Evolutionary conservation across 2,888 invertebrate genomes (phyloP).

Genomic region (Noctua comes): DNA sequence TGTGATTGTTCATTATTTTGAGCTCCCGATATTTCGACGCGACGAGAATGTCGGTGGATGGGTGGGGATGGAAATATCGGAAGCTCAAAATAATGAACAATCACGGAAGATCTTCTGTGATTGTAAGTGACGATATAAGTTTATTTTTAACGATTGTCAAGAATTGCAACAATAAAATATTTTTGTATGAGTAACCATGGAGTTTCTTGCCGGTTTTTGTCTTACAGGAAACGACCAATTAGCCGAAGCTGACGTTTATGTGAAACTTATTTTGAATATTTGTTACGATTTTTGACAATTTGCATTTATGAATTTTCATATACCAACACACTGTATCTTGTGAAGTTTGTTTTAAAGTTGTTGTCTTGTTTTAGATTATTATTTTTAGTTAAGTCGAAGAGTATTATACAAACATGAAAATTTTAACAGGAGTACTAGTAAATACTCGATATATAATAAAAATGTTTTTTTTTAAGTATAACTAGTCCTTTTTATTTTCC

Average conservation of each 20-base stretch:
- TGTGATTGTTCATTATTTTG: no score
- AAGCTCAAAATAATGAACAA: no score
- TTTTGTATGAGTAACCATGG: background rate
- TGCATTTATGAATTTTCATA: constrained; percentile 45
- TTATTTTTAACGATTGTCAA: background rate
- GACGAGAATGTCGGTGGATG: no score
- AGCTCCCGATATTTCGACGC: no score
- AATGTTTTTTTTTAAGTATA: background rate
- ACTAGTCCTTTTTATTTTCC: constrained; percentile 18
- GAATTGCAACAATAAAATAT: constrained; percentile 13
- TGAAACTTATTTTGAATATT: background rate
- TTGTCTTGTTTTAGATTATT: constrained; percentile 13
- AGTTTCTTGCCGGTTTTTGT: background rate
- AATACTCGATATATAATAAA: constrained; percentile 5
- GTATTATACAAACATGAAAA: constrained; percentile 26
- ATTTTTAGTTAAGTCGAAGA: constrained; percentile 1
- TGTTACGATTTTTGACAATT: constrained; percentile 26
- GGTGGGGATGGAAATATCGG: no score
- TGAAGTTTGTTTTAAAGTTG: constrained; percentile 18
- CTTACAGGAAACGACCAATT: background rate
- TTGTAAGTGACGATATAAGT: no score
- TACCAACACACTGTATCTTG: constrained; percentile 1
- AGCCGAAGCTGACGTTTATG: background rate
- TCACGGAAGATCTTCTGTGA: no score
- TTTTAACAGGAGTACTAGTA: background rate